Evolutionary conservation across 1,140 invertebrate species (phyloP), one percentile per base, ranked within the genome.

Genomic region (Xylocopa sonorina): DNA sequence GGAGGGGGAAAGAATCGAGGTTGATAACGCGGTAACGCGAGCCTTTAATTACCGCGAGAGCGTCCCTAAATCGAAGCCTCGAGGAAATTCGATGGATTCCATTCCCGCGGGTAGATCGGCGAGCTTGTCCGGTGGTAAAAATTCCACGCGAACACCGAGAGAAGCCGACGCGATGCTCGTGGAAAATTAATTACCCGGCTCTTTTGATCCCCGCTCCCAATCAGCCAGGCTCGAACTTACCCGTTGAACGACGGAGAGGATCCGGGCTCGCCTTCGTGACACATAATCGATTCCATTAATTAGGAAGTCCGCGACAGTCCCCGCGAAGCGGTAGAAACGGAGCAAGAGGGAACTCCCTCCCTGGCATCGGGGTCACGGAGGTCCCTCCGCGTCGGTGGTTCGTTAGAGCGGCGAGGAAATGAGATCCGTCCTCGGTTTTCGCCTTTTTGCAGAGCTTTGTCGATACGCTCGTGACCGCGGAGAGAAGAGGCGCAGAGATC

Each of bases 241-340:
- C 18, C 57, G 7, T 64, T 27, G 58, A 29, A n/a, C 64, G 29
- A 57, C 9, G 12, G 18, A 34, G 9, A 27, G 18, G 12, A 7
- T 9, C 18, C 41, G 2, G 55, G 38, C 29, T 27, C 18, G 43
- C 14, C 67, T 68, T 3, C 16, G 38, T n/a, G 57, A 53, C 48
- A 6, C 68, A 29, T 78, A 78, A 78, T 78, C 68, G 76, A 78
- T 73, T 63, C 38, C 63, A 73, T 78, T 78, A 78, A 78, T 78
- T 78, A 72, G 57, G 14, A 62, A 46, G 38, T 27, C 48, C 21
- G 27, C 29, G 38, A 27, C 48, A 69, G 32, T 50, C 55, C 4
- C 4, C 3, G 7, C 29, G 29, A 43, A 34, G 16, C 12, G 16
- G 41, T 38, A 57, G 21, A 67, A 67, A 58, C 46, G 63, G 57